These are phyloP conservation scores for Gastracanthus pulcherrimus DNA, from an alignment of 2,888 invertebrate genomes.

Conservation along the genomic window DNA sequence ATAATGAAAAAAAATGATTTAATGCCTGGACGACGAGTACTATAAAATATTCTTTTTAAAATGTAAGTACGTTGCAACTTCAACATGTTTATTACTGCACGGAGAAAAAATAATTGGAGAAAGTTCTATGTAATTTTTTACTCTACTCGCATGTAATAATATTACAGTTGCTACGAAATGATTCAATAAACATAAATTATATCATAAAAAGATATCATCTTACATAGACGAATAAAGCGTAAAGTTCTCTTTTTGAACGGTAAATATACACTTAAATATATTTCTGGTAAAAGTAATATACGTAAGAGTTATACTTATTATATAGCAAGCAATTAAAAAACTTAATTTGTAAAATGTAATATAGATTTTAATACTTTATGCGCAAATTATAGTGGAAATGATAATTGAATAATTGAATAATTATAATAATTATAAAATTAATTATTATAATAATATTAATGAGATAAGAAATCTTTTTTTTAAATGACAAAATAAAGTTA, in stretches of 20 bases:
- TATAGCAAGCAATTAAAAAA: too few species aligned
- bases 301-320: too few species aligned
- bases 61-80: background rate
- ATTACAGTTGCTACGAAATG: background rate
- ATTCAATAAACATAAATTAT: background rate
- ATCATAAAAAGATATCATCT: background rate
- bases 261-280: background rate
- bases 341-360: too few species aligned
- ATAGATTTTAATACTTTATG: too few species aligned
- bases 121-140: conserved; percentile 21
- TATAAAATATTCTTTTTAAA: conserved; percentile 3
- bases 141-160: background rate
- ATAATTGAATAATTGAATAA: too few species aligned
- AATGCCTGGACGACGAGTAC: background rate
- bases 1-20: background rate
- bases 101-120: conserved; percentile 37
- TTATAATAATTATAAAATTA: too few species aligned
- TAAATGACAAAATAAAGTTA: too few species aligned
- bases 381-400: too few species aligned
- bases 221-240: too few species aligned
- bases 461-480: too few species aligned
- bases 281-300: background rate
- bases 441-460: too few species aligned
- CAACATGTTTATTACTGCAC: conserved; percentile 16
- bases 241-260: background rate